phyloP scores from a whole-genome alignment of 30 jellyfish, hydroid and myxozoan species.

The Turritopsis dohrnii region DNA sequence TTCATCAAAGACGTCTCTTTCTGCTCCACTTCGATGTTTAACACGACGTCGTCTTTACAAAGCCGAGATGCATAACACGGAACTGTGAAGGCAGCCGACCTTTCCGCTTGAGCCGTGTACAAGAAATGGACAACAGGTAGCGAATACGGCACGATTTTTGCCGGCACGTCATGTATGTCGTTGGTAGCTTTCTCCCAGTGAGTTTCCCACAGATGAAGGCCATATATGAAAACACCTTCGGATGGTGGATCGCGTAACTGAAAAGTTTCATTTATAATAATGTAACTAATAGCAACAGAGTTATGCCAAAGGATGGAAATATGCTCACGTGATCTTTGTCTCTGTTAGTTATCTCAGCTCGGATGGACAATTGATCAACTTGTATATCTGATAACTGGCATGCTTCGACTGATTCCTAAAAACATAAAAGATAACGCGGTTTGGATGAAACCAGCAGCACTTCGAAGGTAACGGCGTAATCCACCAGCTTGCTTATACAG shows the following conservation, averaged over 20 bases:
- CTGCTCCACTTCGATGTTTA: slow-evolving; percentile 57
- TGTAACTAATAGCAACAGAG: no score
- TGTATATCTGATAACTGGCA: slow-evolving; percentile 24
- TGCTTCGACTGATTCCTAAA: slow-evolving; percentile 53
- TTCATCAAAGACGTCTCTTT: slow-evolving; percentile 56
- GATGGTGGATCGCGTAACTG: slow-evolving; percentile 86
- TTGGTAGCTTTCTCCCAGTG: slow-evolving; percentile 78
- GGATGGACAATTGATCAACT: slow-evolving; percentile 47
- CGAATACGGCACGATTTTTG: slow-evolving; percentile 57
- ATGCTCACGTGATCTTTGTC: slow-evolving; percentile 84
- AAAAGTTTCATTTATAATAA: no score
- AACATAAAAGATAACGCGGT: background rate
- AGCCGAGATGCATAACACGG: slow-evolving; percentile 68
- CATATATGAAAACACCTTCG: slow-evolving; percentile 71
- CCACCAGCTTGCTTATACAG: no score
- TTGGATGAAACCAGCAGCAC: no score
- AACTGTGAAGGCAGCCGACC: slow-evolving; percentile 42
- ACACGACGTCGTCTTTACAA: slow-evolving; percentile 36
- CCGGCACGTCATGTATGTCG: slow-evolving; percentile 62
- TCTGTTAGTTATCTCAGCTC: slow-evolving; percentile 77
- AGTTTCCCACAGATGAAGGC: slow-evolving; percentile 65
- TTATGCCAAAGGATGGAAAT: no score
- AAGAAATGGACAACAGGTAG: slow-evolving; percentile 73
- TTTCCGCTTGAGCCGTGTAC: slow-evolving; percentile 56
- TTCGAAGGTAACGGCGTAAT: no score